Percentiles rank a stretch among this genome's conserved stretches.
Conservation (phyloP, 2,888 invertebrate species). For the Thera britannica region DNA sequence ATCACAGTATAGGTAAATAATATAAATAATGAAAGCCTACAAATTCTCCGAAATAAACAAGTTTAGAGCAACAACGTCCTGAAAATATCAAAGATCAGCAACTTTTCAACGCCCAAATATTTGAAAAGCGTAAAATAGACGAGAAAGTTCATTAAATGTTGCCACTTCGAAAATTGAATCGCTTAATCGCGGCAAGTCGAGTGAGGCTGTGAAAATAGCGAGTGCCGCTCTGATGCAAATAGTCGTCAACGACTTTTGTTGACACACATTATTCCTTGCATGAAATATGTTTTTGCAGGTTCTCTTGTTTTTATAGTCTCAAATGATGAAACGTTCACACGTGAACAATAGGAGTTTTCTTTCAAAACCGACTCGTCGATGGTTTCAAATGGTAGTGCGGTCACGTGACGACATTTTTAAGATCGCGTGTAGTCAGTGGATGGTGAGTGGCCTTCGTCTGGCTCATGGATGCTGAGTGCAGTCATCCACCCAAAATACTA, state of each 20-base stretch:
- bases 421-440: too few species aligned
- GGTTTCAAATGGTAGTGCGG: not conserved
- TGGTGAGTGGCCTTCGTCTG: too few species aligned
- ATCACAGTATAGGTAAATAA: conserved; percentile 4
- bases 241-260: conserved; percentile 10
- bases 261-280: conserved; percentile 19
- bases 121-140: conserved; percentile 57
- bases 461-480: too few species aligned
- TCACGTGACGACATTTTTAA: too few species aligned
- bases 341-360: not conserved
- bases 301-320: not conserved
- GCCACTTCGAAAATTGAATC: conserved; percentile 74
- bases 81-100: conserved; percentile 43
- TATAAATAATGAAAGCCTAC: conserved; percentile 20
- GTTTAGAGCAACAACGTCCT: conserved; percentile 18
- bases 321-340: not conserved
- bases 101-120: conserved; percentile 50
- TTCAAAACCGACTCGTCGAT: too few species aligned
- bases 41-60: conserved; percentile 21
- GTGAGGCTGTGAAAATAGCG: conserved; percentile 40
- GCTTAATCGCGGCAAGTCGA: conserved; percentile 64
- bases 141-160: conserved; percentile 65
- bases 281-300: too few species aligned
- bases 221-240: conserved; percentile 2
- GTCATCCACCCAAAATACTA: too few species aligned